These are phyloP conservation scores for Eucera pruinosa DNA, from an alignment of 2,888 invertebrate genomes.

Conservation along the genomic window DNA sequence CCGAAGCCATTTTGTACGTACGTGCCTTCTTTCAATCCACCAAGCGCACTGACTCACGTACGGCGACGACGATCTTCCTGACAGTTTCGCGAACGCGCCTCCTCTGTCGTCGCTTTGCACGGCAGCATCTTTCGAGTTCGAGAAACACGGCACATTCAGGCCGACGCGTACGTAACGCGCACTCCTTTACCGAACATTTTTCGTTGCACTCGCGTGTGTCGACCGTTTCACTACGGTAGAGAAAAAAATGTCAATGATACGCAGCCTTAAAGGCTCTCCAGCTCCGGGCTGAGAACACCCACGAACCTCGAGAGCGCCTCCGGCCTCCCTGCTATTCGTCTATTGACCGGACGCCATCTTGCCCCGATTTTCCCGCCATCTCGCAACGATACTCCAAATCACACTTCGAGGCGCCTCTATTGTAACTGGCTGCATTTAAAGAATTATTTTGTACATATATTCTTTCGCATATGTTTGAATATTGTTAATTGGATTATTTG, in stretches of 20 bases:
- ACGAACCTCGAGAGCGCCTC: slow-evolving; percentile 67
- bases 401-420: neutral
- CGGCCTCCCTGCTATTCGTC: slow-evolving; percentile 70
- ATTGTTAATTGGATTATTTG: neutral
- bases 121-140: slow-evolving; percentile 53
- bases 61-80: slow-evolving; percentile 63
- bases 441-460: neutral
- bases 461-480: too few species aligned
- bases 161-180: slow-evolving; percentile 45
- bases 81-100: slow-evolving; percentile 69
- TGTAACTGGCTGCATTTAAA: slow-evolving; percentile 1
- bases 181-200: slow-evolving; percentile 38
- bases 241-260: slow-evolving; percentile 24
- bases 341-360: slow-evolving; percentile 79
- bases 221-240: slow-evolving; percentile 17
- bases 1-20: slow-evolving; percentile 90
- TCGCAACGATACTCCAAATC: neutral
- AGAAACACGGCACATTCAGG: slow-evolving; percentile 38
- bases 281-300: slow-evolving; percentile 67
- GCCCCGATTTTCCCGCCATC: slow-evolving; percentile 39
- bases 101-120: slow-evolving; percentile 62
- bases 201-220: slow-evolving; percentile 53
- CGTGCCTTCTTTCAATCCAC: slow-evolving; percentile 66
- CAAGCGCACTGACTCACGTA: slow-evolving; percentile 67
- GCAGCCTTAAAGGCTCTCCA: slow-evolving; percentile 56